phyloP scores from a whole-genome alignment of 2,888 invertebrate species.

The Koerneria pararmatus region DNA sequence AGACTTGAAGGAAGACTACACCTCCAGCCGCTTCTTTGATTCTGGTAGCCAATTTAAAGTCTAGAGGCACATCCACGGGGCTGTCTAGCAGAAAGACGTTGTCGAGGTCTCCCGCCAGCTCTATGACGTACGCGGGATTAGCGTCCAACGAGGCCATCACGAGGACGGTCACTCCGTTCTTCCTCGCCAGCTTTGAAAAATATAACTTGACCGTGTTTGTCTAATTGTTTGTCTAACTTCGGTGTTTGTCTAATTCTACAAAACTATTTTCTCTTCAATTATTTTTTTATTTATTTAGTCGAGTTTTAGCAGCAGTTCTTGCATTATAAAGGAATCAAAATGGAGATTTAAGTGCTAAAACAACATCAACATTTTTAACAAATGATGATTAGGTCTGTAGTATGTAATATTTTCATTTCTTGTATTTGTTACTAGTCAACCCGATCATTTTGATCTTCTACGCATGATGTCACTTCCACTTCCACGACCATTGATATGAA shows the following conservation, averaged over 20 bases:
- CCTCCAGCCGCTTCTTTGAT: constrained; percentile 28
- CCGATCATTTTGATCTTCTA: too few species aligned
- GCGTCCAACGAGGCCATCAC: constrained; percentile 49
- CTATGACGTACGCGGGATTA: constrained; percentile 34
- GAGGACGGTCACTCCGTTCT: constrained; percentile 42
- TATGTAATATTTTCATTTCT: too few species aligned
- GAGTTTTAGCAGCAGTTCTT: too few species aligned
- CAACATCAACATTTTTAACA: too few species aligned
- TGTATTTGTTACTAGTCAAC: too few species aligned
- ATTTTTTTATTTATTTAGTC: not conserved
- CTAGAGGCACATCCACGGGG: constrained; percentile 32
- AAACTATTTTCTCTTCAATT: not conserved
- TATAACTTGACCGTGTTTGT: not conserved
- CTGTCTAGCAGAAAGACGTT: constrained; percentile 40
- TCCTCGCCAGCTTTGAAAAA: constrained; percentile 32
- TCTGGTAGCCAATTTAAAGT: constrained; percentile 40
- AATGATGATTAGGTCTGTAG: too few species aligned
- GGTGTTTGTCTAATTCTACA: not conserved
- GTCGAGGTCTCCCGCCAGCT: constrained; percentile 36
- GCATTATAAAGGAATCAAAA: too few species aligned
- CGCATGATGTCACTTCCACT: too few species aligned
- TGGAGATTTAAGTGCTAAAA: too few species aligned
- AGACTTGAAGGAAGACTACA: too few species aligned
- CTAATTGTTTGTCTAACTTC: constrained; percentile 9
- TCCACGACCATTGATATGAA: too few species aligned